phyloP scores from a whole-genome alignment of 2,113 vertebrate species.

The Sylvia atricapilla region DNA sequence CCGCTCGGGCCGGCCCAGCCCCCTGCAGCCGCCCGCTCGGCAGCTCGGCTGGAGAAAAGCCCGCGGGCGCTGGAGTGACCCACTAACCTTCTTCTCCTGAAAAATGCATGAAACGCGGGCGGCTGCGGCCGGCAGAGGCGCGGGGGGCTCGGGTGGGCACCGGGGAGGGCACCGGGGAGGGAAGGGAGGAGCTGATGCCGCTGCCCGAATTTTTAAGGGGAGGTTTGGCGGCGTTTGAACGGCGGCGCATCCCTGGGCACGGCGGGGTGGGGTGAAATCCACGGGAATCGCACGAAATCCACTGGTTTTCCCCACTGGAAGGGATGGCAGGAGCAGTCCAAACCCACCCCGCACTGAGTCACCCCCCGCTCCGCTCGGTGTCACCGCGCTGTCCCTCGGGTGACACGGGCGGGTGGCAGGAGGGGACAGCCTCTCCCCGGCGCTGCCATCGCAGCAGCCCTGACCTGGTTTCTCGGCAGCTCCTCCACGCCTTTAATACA shows the following conservation, averaged over 20 bases:
- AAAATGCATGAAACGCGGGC: conserved; percentile 60
- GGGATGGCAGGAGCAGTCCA: fast-evolving
- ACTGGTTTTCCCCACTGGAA: fast-evolving
- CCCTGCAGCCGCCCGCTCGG: background rate
- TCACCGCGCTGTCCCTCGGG: fast-evolving
- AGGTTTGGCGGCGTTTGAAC: fast-evolving
- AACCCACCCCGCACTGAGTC: background rate
- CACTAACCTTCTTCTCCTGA: conserved; percentile 61
- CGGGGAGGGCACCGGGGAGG: background rate
- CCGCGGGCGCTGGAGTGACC: conserved; percentile 49
- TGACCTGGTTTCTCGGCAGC: background rate
- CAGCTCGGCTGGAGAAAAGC: conserved; percentile 41
- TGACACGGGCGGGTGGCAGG: fast-evolving
- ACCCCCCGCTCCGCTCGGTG: fast-evolving
- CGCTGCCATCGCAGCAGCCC: background rate
- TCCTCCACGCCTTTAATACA: background rate
- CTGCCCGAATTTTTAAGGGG: background rate
- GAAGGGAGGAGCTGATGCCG: fast-evolving
- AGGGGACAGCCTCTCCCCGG: fast-evolving
- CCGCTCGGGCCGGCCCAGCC: background rate
- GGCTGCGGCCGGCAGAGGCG: background rate
- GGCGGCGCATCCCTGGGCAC: fast-evolving
- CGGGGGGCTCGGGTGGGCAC: background rate
- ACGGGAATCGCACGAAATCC: background rate
- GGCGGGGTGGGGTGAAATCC: fast-evolving